Conservation (phyloP, 2,888 invertebrate genomes). For the Chironomus tentans region DNA sequence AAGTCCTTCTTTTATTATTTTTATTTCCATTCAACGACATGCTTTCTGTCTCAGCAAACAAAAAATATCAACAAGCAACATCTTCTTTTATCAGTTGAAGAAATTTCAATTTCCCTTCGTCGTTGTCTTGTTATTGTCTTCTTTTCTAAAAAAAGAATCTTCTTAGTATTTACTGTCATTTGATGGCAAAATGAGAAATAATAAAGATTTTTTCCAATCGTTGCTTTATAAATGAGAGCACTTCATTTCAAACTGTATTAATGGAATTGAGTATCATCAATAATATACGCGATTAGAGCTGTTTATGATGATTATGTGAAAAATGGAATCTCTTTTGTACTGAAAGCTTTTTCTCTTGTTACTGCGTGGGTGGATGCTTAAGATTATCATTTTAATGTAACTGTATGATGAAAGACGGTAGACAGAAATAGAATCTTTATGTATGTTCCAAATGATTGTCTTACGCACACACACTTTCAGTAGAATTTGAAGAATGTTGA, state of each 20-base stretch:
- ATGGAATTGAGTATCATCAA: neutral
- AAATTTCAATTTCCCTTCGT: neutral
- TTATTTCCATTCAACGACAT: no score
- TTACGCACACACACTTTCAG: neutral
- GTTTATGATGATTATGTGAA: neutral
- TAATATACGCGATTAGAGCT: neutral
- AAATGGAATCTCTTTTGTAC: no score
- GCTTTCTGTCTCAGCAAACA: no score
- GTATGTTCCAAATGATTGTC: no score
- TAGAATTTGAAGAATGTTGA: constrained; percentile 6
- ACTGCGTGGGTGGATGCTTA: no score
- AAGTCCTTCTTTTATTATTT: no score
- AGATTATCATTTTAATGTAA: no score
- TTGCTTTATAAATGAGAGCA: neutral
- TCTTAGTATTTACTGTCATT: neutral
- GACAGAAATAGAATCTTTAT: no score
- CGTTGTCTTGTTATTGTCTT: neutral
- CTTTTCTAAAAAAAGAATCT: neutral
- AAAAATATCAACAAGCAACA: no score
- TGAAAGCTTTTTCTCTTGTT: no score
- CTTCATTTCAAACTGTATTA: neutral
- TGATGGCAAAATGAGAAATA: neutral
- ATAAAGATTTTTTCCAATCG: no score
- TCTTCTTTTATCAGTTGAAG: neutral
- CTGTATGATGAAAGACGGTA: no score